Conservation (phyloP, 2,888 invertebrate genomes). For the Prosopocoilus inquinatus region DNA sequence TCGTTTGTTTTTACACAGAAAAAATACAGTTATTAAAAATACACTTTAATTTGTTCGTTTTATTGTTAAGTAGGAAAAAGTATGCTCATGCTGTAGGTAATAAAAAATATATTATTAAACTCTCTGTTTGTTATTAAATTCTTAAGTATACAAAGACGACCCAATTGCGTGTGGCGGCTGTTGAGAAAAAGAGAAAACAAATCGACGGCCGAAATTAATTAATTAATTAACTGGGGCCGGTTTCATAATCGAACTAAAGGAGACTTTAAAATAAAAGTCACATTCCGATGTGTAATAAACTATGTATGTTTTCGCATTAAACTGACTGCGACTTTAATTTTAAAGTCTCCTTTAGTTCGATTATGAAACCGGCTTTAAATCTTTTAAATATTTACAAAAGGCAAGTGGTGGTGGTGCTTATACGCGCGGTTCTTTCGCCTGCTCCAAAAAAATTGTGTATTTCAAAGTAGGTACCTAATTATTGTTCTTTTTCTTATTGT, state of each 20-base stretch:
- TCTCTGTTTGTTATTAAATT: slow-evolving; percentile 18
- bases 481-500: background rate
- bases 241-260: too few relatives aligned
- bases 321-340: too few relatives aligned
- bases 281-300: too few relatives aligned
- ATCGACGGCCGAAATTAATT: background rate
- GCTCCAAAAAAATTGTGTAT: background rate
- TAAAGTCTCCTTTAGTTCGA: too few relatives aligned
- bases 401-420: slow-evolving; percentile 5
- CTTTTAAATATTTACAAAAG: slow-evolving; percentile 2
- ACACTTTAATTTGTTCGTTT: slow-evolving; percentile 10
- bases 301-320: too few relatives aligned
- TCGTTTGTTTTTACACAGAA: slow-evolving; percentile 14
- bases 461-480: background rate
- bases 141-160: slow-evolving; percentile 12
- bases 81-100: slow-evolving; percentile 8
- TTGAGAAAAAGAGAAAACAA: background rate
- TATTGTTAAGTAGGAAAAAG: slow-evolving; percentile 18
- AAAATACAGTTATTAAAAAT: slow-evolving; percentile 20
- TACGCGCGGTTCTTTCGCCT: background rate
- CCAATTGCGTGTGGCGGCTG: background rate
- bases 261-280: too few relatives aligned
- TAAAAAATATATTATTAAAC: slow-evolving; percentile 20
- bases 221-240: too few relatives aligned
- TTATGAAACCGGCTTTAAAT: too few relatives aligned